Percentiles rank a stretch among this genome's conserved stretches.
phyloP scores from a whole-genome alignment of 2,113 vertebrate species.

The Mesoclemmys tuberculata region DNA sequence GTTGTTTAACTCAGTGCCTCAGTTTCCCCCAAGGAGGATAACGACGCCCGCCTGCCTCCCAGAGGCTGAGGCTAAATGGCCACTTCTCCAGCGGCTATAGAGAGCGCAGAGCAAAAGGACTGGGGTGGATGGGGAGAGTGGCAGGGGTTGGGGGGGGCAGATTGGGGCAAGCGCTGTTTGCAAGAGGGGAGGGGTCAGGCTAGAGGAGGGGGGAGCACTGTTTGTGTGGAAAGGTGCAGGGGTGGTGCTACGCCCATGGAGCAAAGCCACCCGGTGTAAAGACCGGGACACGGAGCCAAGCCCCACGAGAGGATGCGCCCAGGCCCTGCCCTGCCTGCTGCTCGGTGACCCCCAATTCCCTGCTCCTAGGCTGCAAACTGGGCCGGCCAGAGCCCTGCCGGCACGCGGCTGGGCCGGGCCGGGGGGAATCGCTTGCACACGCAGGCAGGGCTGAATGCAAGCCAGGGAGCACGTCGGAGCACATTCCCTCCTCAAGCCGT shows the following conservation, averaged over 20 bases:
- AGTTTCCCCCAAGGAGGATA: background rate
- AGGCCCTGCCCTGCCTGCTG: too few relatives aligned
- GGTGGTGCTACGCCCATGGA: background rate
- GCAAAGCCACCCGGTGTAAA: background rate
- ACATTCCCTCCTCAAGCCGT: background rate
- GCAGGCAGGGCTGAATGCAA: background rate
- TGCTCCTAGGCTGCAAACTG: fast-evolving
- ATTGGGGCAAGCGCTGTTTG: background rate
- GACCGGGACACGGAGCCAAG: background rate
- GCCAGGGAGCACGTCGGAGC: fast-evolving
- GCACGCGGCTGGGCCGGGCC: too few relatives aligned
- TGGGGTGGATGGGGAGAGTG: background rate
- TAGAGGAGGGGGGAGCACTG: background rate
- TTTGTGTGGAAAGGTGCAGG: background rate
- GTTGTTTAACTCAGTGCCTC: background rate
- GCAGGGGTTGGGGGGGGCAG: background rate
- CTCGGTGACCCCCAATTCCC: background rate
- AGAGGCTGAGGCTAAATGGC: fast-evolving
- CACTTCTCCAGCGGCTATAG: background rate
- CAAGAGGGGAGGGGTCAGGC: too few relatives aligned
- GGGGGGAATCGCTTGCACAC: fast-evolving
- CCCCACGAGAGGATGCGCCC: too few relatives aligned
- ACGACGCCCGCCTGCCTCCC: background rate
- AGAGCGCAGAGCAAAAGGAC: background rate
- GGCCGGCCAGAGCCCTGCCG: fast-evolving